These are phyloP conservation scores for Drosophila lowei DNA, from an alignment of 1,140 invertebrate species.

Conservation along the genomic window DNA sequence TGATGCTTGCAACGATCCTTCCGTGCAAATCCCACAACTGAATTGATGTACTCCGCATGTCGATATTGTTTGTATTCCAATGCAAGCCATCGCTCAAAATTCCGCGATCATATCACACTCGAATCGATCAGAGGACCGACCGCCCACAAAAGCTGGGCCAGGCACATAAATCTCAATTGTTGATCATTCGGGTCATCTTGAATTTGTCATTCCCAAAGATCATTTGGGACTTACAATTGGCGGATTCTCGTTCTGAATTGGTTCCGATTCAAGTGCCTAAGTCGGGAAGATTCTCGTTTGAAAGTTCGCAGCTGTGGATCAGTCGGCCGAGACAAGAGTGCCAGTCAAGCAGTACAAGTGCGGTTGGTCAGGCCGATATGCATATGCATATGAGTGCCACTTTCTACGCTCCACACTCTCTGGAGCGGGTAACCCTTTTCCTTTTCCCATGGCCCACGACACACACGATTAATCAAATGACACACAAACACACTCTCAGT, in stretches of 20 bases:
- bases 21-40: not conserved
- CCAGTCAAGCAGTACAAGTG: slow-evolving; percentile 29
- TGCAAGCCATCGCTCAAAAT: slow-evolving; percentile 33
- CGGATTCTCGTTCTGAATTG: slow-evolving; percentile 54
- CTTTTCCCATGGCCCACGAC: slow-evolving; percentile 52
- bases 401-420: slow-evolving; percentile 59
- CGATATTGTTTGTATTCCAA: slow-evolving; percentile 4
- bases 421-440: slow-evolving; percentile 38
- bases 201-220: slow-evolving; percentile 36
- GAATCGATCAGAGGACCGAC: slow-evolving; percentile 49
- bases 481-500: slow-evolving; percentile 26
- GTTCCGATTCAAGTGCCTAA: slow-evolving; percentile 44
- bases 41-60: not conserved
- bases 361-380: slow-evolving; percentile 9
- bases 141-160: slow-evolving; percentile 45
- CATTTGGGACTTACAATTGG: slow-evolving; percentile 23
- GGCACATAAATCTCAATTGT: slow-evolving; percentile 73
- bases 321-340: slow-evolving; percentile 44
- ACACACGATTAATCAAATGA: slow-evolving; percentile 69
- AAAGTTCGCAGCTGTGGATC: slow-evolving; percentile 59
- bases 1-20: no score
- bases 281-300: slow-evolving; percentile 30
- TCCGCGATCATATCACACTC: slow-evolving; percentile 41
- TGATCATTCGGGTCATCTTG: slow-evolving; percentile 25
- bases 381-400: slow-evolving; percentile 65